Conservation (phyloP, 2,113 vertebrate species). For the Pterocles gutturalis region DNA sequence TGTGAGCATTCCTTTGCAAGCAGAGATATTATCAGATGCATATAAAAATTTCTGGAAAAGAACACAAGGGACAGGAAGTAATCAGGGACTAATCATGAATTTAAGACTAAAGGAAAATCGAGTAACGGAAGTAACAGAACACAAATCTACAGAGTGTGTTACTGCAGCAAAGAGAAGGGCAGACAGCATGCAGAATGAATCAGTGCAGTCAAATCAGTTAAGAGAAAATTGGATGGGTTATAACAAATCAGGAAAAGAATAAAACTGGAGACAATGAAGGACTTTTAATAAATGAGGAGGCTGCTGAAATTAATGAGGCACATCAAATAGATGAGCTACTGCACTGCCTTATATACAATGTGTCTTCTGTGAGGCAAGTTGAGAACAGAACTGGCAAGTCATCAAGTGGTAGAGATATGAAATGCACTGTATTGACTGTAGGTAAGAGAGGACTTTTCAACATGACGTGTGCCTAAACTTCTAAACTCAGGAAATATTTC, state of each 20-base stretch:
- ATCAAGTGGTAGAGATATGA: neutral
- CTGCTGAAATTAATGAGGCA: constrained; percentile 45
- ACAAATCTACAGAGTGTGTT: neutral
- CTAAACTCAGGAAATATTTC: neutral
- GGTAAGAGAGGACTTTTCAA: neutral
- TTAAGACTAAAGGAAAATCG: neutral
- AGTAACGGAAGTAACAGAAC: neutral
- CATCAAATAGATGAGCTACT: constrained; percentile 28
- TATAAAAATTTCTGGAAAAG: neutral
- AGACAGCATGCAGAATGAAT: constrained; percentile 44
- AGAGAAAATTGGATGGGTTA: constrained; percentile 45
- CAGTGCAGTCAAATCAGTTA: constrained; percentile 29
- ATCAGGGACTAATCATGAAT: neutral
- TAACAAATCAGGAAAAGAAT: constrained; percentile 40
- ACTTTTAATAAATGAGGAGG: constrained; percentile 24
- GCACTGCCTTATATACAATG: neutral
- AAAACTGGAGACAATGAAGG: neutral
- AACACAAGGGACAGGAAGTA: neutral
- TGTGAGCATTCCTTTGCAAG: neutral
- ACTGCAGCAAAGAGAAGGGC: neutral
- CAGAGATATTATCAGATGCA: neutral
- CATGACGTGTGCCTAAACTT: neutral
- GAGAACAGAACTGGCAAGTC: neutral
- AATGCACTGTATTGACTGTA: neutral
- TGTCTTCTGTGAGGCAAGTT: neutral